A percentile compares a stretch with the other conserved stretches of the same genome.
Conservation (phyloP, 1,140 invertebrate genomes). For the Ips typographus region DNA sequence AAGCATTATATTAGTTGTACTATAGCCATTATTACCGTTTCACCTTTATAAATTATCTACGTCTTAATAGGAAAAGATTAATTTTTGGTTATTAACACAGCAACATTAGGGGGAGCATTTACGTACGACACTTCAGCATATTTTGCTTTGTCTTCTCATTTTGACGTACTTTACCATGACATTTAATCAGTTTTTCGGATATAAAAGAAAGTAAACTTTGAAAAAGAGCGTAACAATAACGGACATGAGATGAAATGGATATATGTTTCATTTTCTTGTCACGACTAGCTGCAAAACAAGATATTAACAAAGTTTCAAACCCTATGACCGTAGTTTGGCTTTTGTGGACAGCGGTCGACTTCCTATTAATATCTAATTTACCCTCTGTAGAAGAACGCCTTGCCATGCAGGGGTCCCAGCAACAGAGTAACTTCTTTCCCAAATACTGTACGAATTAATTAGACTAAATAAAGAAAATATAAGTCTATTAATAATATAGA, state of each 20-base stretch:
- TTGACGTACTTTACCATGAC: too few relatives aligned
- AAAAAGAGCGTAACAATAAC: too few relatives aligned
- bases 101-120: too few relatives aligned
- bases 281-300: constrained; percentile 37
- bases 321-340: constrained; percentile 35
- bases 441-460: not conserved
- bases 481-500: too few relatives aligned
- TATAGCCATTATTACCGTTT: constrained; percentile 32
- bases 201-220: too few relatives aligned
- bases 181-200: too few relatives aligned
- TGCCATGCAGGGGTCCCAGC: not conserved
- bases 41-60: constrained; percentile 31
- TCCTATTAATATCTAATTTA: constrained; percentile 39
- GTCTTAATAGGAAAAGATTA: constrained; percentile 34
- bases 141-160: too few relatives aligned
- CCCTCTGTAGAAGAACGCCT: constrained; percentile 30
- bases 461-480: too few relatives aligned
- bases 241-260: not conserved
- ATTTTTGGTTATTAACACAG: constrained; percentile 16
- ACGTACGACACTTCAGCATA: too few relatives aligned
- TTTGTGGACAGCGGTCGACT: constrained; percentile 37
- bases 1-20: constrained; percentile 34
- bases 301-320: constrained; percentile 39
- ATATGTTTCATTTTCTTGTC: constrained; percentile 36
- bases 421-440: not conserved